A percentile compares a stretch with the other conserved stretches of the same genome.
Conservation (phyloP, 2,797 vertebrate genomes). For the Periophthalmus magnuspinnatus region DNA sequence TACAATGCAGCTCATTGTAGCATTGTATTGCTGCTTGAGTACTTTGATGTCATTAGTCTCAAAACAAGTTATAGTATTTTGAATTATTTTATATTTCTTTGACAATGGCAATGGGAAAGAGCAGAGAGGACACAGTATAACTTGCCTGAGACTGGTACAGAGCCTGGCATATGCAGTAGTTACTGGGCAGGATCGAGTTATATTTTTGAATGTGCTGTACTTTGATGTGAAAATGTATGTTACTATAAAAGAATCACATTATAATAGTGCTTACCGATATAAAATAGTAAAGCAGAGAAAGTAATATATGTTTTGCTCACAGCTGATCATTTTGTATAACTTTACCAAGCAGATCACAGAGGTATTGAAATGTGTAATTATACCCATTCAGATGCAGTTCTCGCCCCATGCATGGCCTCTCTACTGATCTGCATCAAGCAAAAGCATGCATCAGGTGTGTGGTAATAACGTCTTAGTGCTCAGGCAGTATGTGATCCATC, state of each 20-base stretch:
- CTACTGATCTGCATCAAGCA: conserved; percentile 60
- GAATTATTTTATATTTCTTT: neutral
- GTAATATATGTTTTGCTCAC: conserved; percentile 32
- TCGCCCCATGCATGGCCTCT: conserved; percentile 60
- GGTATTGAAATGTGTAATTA: conserved; percentile 29
- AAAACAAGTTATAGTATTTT: neutral
- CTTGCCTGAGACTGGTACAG: neutral
- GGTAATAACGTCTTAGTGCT: conserved; percentile 10
- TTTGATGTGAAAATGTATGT: neutral
- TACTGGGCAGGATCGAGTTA: neutral
- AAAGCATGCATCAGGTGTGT: conserved; percentile 61
- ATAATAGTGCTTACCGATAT: neutral
- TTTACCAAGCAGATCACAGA: conserved; percentile 40
- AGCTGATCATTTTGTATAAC: conserved; percentile 25
- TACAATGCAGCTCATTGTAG: neutral
- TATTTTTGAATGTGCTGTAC: neutral
- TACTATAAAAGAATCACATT: neutral
- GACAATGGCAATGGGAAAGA: neutral
- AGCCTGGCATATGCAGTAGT: neutral
- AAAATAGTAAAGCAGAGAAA: conserved; percentile 2
- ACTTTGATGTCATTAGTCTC: conserved; percentile 8
- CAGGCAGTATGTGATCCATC: conserved; percentile 37
- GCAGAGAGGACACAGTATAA: neutral
- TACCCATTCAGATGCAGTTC: conserved; percentile 59
- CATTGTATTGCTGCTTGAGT: conserved; percentile 5